Evolutionary conservation across 2,888 invertebrate genomes (phyloP).

Genomic region (Chrysina gloriosa): DNA sequence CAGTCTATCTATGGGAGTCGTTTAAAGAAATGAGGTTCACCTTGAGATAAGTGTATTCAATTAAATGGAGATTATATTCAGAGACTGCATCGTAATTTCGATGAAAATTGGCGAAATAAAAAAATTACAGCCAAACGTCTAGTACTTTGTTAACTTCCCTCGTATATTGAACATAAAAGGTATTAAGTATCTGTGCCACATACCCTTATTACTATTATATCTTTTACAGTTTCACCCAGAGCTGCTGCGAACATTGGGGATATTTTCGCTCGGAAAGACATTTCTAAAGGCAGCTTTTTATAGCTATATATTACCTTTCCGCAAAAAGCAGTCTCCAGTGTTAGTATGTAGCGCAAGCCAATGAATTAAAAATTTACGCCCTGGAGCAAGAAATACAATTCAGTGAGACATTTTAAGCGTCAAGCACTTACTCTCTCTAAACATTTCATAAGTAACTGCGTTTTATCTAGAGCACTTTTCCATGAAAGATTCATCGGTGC

Average conservation of each 20-base stretch:
- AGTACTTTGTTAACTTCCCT: no score
- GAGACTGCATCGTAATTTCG: no score
- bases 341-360: constrained; percentile 2
- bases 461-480: constrained; percentile 9
- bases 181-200: not conserved
- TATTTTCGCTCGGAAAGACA: constrained; percentile 2
- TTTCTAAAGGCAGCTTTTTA: constrained; percentile 8
- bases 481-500: not conserved
- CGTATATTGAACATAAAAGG: no score
- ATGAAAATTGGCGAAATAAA: no score
- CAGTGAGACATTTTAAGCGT: constrained; percentile 29
- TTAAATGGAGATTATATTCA: no score
- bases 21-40: no score
- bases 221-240: not conserved
- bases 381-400: constrained; percentile 32
- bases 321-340: not conserved
- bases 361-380: constrained; percentile 33
- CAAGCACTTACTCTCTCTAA: constrained; percentile 26
- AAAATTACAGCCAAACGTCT: no score
- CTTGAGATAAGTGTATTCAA: no score
- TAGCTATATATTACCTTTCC: constrained; percentile 13
- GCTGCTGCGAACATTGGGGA: not conserved
- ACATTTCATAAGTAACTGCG: constrained; percentile 32
- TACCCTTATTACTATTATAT: not conserved
- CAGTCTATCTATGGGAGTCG: no score